Evolutionary conservation across 2,113 vertebrate genomes (phyloP), one percentile per base, ranked within the genome.

Genomic region (Podarcis raffonei): DNA sequence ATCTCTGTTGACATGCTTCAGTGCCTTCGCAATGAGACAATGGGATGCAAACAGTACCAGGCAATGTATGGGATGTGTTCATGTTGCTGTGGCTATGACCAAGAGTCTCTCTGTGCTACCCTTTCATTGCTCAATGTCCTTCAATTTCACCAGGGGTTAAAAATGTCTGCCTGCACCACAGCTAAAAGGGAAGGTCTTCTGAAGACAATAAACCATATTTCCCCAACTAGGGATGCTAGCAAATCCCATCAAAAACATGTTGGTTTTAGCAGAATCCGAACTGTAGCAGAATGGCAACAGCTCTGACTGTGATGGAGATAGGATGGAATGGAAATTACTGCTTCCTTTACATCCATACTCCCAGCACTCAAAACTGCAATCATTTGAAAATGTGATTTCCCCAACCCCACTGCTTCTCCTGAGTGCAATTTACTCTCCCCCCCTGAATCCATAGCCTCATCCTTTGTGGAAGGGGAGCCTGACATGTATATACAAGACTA

Each of bases 11-110:
- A 88, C 4, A 69, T 88, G 22, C 90, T 88, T 32, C 87, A 69
- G 11, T 91, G 90, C 23, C 78, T 91, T 27, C 78, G 20, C 9
- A 85, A 88, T 5, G 65, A 85, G 35, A 86, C 83, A 16, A n/a
- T 91, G 87, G 39, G n/a, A 7, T 91, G 90, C 0, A 30, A 18
- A 3, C 90, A 91, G 25, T 91, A 88, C 78, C 90, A 88, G 42
- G 78, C 90, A 3, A 71, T 91, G 90, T 91, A 91, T 7, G 87
- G 76, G 72, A 16, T 16, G 32, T 16, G 37, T 3, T 20, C 20
- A 18, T 13, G n/a, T 35, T 78, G 1, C 37, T 6, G 0, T 5
- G 42, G 25, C n/a, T 22, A 7, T 23, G 27, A 3, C 20, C 3
- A 35, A 83, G 68, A 20, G 37, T 25, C 42, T 69, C 27, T 27